phyloP scores from a whole-genome alignment of 2,888 invertebrate species.

The Polydesmus complanatus region DNA sequence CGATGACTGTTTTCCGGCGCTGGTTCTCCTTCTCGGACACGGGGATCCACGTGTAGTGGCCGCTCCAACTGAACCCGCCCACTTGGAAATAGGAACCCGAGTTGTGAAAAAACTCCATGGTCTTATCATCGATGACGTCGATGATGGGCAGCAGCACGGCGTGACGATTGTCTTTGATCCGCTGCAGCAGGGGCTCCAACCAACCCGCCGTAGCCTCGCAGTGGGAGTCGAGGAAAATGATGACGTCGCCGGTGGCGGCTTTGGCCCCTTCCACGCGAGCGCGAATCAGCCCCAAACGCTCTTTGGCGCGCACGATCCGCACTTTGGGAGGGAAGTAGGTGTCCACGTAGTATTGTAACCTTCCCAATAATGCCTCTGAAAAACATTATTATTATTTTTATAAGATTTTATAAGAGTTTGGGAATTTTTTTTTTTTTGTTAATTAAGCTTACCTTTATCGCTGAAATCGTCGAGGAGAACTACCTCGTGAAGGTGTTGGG shows the following conservation, averaged over 20 bases:
- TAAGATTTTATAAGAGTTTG: too few species aligned
- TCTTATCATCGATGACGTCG: slow-evolving; percentile 75
- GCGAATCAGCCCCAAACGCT: slow-evolving; percentile 73
- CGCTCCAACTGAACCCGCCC: slow-evolving; percentile 72
- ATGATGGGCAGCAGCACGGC: slow-evolving; percentile 87
- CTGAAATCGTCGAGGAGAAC: slow-evolving; percentile 91
- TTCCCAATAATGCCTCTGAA: slow-evolving; percentile 52
- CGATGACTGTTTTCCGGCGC: slow-evolving; percentile 43
- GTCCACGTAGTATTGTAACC: slow-evolving; percentile 61
- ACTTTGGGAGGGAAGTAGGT: slow-evolving; percentile 45
- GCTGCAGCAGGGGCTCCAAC: slow-evolving; percentile 75
- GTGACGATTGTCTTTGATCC: slow-evolving; percentile 63
- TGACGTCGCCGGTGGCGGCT: slow-evolving; percentile 59
- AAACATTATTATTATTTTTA: too few species aligned
- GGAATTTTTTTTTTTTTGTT: too few species aligned
- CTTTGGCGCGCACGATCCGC: slow-evolving; percentile 54
- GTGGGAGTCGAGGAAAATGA: slow-evolving; percentile 82
- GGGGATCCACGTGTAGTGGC: slow-evolving; percentile 87
- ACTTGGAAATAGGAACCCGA: slow-evolving; percentile 41
- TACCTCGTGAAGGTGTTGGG: slow-evolving; percentile 66
- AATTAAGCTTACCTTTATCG: slow-evolving; percentile 46
- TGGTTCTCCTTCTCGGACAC: slow-evolving; percentile 52
- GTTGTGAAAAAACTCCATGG: slow-evolving; percentile 54
- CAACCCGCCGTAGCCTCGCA: slow-evolving; percentile 70
- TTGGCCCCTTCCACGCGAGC: slow-evolving; percentile 80